Conservation (phyloP, 2,113 vertebrate genomes). For the Ammodytes marinus region DNA sequence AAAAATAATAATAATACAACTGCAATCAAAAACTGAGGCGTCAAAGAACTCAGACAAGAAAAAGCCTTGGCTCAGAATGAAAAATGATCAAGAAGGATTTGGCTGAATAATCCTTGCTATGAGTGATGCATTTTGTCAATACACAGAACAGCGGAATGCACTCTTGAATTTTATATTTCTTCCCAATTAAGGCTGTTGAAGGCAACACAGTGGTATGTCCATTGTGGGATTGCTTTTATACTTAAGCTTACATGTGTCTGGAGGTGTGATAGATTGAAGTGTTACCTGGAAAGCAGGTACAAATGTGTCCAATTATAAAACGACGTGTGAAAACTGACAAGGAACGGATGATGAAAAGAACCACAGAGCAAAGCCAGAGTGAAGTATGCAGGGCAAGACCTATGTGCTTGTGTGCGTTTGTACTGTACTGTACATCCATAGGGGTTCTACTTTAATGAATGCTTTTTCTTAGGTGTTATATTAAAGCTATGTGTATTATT, state of each 20-base stretch:
- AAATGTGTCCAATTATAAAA: slow-evolving; percentile 59
- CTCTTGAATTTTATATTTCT: slow-evolving; percentile 31
- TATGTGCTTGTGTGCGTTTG: background rate
- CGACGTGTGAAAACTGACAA: slow-evolving; percentile 36
- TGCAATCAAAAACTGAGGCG: background rate
- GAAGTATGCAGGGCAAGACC: background rate
- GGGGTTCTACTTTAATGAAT: slow-evolving; percentile 13
- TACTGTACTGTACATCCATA: background rate
- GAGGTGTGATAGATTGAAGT: slow-evolving; percentile 16
- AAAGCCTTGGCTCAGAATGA: slow-evolving; percentile 1
- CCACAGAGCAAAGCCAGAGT: background rate
- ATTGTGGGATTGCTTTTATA: slow-evolving; percentile 29
- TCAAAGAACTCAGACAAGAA: background rate
- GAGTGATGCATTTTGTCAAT: slow-evolving; percentile 28
- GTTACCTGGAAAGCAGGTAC: slow-evolving; percentile 23
- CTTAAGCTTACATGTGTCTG: background rate
- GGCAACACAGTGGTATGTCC: slow-evolving; percentile 16
- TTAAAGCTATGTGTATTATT: background rate
- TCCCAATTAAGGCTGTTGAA: slow-evolving; percentile 51
- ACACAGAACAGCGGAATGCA: background rate
- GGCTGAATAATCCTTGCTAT: slow-evolving; percentile 21
- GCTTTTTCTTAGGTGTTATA: slow-evolving; percentile 21
- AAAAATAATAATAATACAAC: background rate
- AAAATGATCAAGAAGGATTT: slow-evolving; percentile 15
- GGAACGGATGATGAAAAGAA: background rate